Evolutionary conservation across 2,888 invertebrate species (phyloP).

Genomic region (Cephus rjabovi): DNA sequence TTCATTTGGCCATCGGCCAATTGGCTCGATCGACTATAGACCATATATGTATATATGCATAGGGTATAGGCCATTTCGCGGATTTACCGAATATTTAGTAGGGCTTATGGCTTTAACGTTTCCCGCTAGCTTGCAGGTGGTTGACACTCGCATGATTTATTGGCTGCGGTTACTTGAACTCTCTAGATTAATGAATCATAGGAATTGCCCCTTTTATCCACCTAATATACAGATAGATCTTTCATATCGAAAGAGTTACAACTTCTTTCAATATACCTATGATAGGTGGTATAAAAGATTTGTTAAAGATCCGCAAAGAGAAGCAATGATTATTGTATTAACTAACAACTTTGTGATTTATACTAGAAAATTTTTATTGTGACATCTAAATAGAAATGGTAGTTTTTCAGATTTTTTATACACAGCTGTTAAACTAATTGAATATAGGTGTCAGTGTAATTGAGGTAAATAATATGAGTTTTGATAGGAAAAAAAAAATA

Average conservation of each 20-base stretch:
- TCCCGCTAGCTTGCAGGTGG: slow-evolving; percentile 53
- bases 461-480: not conserved
- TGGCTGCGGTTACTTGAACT: slow-evolving; percentile 35
- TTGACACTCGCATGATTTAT: slow-evolving; percentile 54
- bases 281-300: not conserved
- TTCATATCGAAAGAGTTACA: not conserved
- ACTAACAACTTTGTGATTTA: not conserved
- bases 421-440: not conserved
- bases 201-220: not conserved
- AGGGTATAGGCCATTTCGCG: slow-evolving; percentile 46
- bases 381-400: not conserved
- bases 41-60: slow-evolving; percentile 14
- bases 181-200: not conserved
- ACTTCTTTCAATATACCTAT: not conserved
- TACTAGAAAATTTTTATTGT: not conserved
- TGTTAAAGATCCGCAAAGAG: not conserved
- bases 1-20: slow-evolving; percentile 62
- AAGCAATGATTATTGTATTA: not conserved
- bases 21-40: slow-evolving; percentile 54
- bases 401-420: not conserved
- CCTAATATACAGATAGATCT: not conserved
- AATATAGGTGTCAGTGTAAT: not conserved
- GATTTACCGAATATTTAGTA: slow-evolving; percentile 60
- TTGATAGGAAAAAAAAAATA: slow-evolving; percentile 21
- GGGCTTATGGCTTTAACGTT: slow-evolving; percentile 57